These are phyloP conservation scores for Mionectes macconnelli DNA, from an alignment of 2,113 vertebrate genomes.

Conservation along the genomic window DNA sequence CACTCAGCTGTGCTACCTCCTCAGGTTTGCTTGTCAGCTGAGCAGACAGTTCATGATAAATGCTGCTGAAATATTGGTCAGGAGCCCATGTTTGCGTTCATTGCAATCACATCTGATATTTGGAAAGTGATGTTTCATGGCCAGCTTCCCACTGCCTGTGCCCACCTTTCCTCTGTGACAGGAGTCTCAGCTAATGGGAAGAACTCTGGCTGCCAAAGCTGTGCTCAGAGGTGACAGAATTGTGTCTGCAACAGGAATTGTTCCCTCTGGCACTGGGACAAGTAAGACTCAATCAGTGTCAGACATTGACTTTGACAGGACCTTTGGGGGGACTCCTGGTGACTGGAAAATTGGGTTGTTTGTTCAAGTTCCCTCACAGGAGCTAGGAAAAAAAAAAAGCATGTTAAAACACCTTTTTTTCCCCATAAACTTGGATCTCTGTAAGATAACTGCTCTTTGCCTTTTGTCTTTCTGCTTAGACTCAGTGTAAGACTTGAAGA, in stretches of 20 bases:
- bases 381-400: not conserved
- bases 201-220: not conserved
- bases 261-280: conserved; percentile 5
- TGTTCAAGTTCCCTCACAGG: not conserved
- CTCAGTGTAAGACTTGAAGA: not conserved
- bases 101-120: not conserved
- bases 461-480: not conserved
- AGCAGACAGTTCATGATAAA: not conserved
- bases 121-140: not conserved
- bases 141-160: not conserved
- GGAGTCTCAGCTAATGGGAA: not conserved
- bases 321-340: not conserved
- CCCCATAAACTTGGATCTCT: not conserved
- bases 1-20: not conserved
- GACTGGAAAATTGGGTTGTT: not conserved
- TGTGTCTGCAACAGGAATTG: not conserved
- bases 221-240: not conserved
- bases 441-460: not conserved
- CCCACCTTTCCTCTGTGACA: not conserved
- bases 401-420: not conserved
- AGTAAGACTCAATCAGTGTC: not conserved
- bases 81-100: not conserved
- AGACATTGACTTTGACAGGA: not conserved
- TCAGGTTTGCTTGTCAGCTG: not conserved
- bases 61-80: not conserved